phyloP scores from a whole-genome alignment of 2,113 vertebrate genomes.

The Anhinga rufa region DNA sequence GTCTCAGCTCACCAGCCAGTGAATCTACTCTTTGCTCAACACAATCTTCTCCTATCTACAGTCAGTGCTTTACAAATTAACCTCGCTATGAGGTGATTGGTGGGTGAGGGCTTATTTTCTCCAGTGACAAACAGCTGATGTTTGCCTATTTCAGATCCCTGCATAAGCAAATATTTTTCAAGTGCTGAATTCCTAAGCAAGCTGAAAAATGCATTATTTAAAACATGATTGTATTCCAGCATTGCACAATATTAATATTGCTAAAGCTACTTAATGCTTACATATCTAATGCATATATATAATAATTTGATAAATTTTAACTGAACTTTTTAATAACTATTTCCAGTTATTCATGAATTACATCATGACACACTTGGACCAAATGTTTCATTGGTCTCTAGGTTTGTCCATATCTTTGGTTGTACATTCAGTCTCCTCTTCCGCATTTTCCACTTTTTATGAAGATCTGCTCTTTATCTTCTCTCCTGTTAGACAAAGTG shows the following conservation, averaged over 20 bases:
- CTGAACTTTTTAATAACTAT: not conserved
- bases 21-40: not conserved
- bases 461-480: not conserved
- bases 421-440: not conserved
- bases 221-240: slow-evolving; percentile 1
- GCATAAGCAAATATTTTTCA: slow-evolving; percentile 15
- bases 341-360: slow-evolving; percentile 21
- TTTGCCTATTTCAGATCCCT: slow-evolving; percentile 25
- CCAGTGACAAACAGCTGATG: not conserved
- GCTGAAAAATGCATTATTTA: slow-evolving; percentile 30
- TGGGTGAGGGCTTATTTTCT: not conserved
- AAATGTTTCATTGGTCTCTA: not conserved
- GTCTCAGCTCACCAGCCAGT: not conserved
- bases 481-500: not conserved
- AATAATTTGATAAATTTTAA: slow-evolving; percentile 2
- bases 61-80: slow-evolving; percentile 26
- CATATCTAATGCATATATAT: not conserved
- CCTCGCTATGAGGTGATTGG: not conserved
- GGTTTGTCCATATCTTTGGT: not conserved
- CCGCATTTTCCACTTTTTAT: not conserved
- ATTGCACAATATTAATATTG: not conserved
- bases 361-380: not conserved
- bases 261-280: not conserved
- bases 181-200: slow-evolving; percentile 29
- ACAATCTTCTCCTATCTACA: not conserved